Conservation (phyloP, 2,797 vertebrate species). For the Myioborus miniatus region DNA sequence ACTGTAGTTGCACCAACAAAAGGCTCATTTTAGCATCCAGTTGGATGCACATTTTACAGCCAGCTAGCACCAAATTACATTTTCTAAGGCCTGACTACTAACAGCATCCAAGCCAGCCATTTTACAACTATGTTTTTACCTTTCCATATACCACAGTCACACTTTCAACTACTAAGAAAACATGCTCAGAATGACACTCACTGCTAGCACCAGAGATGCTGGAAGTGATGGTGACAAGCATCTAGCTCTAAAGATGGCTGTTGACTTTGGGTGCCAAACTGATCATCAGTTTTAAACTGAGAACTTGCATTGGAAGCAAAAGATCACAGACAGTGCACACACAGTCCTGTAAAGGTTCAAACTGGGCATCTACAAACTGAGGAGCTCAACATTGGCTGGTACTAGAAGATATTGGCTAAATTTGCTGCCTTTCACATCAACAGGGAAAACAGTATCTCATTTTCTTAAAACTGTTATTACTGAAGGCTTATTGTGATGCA, state of each 20-base stretch:
- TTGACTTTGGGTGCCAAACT: neutral
- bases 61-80: neutral
- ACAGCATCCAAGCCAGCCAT: neutral
- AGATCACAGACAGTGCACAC: neutral
- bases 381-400: neutral
- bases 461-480: neutral
- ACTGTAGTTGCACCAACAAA: neutral
- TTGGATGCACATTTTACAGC: neutral
- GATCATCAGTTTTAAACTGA: neutral
- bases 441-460: neutral
- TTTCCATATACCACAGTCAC: neutral
- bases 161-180: neutral
- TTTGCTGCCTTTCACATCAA: neutral
- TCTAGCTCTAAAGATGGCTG: neutral
- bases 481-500: neutral
- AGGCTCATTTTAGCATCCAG: neutral
- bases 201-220: neutral
- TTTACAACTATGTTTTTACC: neutral
- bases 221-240: neutral
- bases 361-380: neutral
- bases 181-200: neutral
- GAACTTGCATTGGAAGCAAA: neutral
- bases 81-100: neutral
- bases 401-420: neutral
- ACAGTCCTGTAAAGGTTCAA: neutral